These are phyloP conservation scores for Xenus cinereus DNA, from an alignment of 2,113 vertebrate genomes.

Conservation along the genomic window DNA sequence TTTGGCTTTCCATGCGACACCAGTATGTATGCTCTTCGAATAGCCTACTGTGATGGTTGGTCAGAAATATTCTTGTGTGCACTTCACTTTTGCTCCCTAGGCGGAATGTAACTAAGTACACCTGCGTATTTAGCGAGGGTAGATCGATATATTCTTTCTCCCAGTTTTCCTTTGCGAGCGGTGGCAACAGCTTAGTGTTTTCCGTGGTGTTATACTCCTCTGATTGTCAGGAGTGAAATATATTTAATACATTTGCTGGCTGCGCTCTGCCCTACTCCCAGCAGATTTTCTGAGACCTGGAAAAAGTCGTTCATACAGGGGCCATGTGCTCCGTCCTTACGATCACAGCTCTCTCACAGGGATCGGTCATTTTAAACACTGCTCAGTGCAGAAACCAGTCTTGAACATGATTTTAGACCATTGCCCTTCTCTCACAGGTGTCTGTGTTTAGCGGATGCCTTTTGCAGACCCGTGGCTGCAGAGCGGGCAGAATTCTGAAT, in stretches of 20 bases:
- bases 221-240: background rate
- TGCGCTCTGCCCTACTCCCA: background rate
- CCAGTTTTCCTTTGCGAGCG: background rate
- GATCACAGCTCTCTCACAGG: background rate
- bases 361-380: background rate
- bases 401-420: background rate
- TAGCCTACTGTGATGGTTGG: background rate
- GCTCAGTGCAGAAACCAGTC: background rate
- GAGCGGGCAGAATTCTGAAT: accelerated
- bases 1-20: background rate
- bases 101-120: background rate
- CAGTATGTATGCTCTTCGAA: background rate
- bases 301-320: background rate
- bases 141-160: background rate
- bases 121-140: background rate
- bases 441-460: background rate
- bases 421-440: background rate
- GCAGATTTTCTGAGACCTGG: background rate
- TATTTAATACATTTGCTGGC: background rate
- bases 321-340: background rate
- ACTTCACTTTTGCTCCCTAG: background rate
- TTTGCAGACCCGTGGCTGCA: background rate
- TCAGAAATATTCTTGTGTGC: background rate
- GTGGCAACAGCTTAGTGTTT: background rate
- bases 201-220: background rate